Percentiles rank a stretch among this genome's conserved stretches.
Evolutionary conservation across 2,888 invertebrate species (phyloP).

Genomic region (Andrena marginata): DNA sequence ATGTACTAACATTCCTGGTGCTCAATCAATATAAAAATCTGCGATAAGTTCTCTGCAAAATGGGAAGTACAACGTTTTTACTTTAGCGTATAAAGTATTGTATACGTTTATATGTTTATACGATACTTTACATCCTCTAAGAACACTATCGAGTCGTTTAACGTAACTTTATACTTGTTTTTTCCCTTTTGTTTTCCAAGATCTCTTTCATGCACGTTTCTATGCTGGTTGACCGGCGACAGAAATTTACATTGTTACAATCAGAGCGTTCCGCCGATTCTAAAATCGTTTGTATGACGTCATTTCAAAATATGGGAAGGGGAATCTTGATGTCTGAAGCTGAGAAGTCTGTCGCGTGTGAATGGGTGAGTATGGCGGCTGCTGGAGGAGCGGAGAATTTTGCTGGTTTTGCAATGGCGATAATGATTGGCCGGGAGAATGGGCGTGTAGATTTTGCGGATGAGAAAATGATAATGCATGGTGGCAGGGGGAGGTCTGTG

Average conservation of each 20-base stretch:
- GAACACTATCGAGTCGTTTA: conserved; percentile 53
- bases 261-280: conserved; percentile 53
- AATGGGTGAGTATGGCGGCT: conserved; percentile 71
- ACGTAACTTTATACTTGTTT: conserved; percentile 28
- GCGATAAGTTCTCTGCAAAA: conserved; percentile 39
- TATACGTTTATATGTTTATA: conserved; percentile 47
- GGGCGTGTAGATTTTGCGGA: conserved; percentile 76
- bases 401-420: conserved; percentile 78
- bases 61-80: conserved; percentile 34
- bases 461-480: conserved; percentile 75
- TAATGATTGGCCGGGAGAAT: conserved; percentile 77
- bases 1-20: conserved; percentile 63
- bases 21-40: conserved; percentile 58
- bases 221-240: conserved; percentile 55
- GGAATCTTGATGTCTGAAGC: conserved; percentile 79
- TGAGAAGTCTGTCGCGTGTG: conserved; percentile 70
- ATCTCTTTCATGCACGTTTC: conserved; percentile 58
- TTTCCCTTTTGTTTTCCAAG: conserved; percentile 12
- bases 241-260: conserved; percentile 55
- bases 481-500: conserved; percentile 81
- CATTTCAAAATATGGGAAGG: conserved; percentile 81
- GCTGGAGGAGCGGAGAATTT: conserved; percentile 74
- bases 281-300: conserved; percentile 82
- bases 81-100: conserved; percentile 46
- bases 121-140: conserved; percentile 53